Base-by-base conservation (phyloP, 2,113 vertebrate genomes). In the Oncorhynchus keta region DNA sequence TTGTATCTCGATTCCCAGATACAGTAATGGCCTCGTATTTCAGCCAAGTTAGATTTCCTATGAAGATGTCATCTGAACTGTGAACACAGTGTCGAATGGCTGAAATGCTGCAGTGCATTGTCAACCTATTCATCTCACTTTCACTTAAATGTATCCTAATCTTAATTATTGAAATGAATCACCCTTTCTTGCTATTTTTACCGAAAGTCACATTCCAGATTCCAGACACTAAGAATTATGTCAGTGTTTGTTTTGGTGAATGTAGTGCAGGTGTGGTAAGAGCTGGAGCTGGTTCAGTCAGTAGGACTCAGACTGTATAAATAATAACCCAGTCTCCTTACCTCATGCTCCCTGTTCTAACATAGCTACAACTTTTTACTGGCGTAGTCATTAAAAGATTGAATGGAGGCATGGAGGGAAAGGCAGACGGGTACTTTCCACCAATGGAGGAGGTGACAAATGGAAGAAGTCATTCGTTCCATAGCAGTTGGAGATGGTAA, bases 371-470 rank as follows among this genome's bases (percentile, higher is more conserved):
- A 59, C 75, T 80, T 89, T 67, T 87, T 88, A 89, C 84, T 81
- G 77, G 80, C 84, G 82, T 71, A 79, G 75, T 86, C 79, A 82
- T 90, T 86, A 89, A 87, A 83, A 83, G 76, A 85, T 70, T 86
- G 85, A 88, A 70, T 70, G 79, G 86, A 78, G 74, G 77, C 82
- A 88, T 88, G 83, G 82, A 89, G 51, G 81, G 78, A 75, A 81
- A 80, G 57, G 76, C 77, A 62, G 80, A 78, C 74, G 62, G 76
- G 81, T 79, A 81, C 68, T 89, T 91, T 91, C 83, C 88, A 86
- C 74, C 68, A 22, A 80, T 72, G 79, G 79, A 86, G 74, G 45
- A 73, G 84, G 74, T 81, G 85, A 85, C 76, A 84, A 85, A 81
- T 84, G 70, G 66, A 70, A 74, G n/a, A 28, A 55, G 16, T 87